Evolutionary conservation across 2,888 invertebrate species (phyloP).

Genomic region (Hartigia nigra): DNA sequence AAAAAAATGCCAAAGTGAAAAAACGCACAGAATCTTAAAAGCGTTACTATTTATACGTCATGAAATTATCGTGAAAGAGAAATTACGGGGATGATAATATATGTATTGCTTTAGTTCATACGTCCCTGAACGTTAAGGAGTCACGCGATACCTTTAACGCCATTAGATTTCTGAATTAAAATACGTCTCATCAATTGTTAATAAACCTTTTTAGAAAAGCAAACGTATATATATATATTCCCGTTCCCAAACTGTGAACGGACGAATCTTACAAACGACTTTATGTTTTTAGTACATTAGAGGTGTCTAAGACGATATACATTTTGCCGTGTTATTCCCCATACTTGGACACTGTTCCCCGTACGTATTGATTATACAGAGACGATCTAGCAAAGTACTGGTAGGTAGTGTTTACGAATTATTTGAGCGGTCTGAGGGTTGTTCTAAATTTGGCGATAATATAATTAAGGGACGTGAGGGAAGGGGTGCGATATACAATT

Average conservation of each 20-base stretch:
- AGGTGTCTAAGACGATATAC: not conserved
- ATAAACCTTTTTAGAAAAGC: not conserved
- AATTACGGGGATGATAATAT: not conserved
- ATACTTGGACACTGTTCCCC: not conserved
- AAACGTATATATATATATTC: too few species aligned
- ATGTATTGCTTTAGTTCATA: not conserved
- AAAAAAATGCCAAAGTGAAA: not conserved
- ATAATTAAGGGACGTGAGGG: not conserved
- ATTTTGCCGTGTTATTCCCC: not conserved
- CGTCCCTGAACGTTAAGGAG: not conserved
- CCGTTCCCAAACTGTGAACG: too few species aligned
- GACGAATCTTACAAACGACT: not conserved
- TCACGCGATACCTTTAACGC: not conserved
- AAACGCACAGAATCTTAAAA: not conserved
- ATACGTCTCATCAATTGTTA: not conserved
- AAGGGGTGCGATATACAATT: not conserved
- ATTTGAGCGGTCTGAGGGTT: not conserved
- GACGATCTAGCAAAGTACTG: not conserved
- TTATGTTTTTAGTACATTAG: not conserved
- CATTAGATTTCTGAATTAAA: not conserved
- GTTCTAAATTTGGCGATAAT: not conserved
- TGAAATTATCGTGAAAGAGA: not conserved
- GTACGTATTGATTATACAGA: not conserved
- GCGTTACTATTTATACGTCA: not conserved
- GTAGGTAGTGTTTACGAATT: not conserved